These are phyloP conservation scores for Sisyra nigra DNA, from an alignment of 2,888 invertebrate species.

Conservation along the genomic window DNA sequence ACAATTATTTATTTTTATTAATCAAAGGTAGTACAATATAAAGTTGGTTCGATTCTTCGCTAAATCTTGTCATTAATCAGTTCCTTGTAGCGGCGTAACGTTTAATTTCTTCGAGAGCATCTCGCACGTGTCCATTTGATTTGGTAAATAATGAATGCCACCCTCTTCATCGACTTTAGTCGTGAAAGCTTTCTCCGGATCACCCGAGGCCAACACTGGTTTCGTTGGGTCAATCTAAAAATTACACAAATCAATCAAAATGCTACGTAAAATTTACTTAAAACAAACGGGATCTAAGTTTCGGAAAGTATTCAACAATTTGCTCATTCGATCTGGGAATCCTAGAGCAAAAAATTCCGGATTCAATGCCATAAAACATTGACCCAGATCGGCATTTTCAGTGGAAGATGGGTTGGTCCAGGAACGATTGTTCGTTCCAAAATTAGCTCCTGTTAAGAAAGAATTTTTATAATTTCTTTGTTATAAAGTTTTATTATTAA, in stretches of 20 bases:
- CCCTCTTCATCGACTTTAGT: conserved; percentile 48
- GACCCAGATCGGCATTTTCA: conserved; percentile 63
- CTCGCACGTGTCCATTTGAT: conserved; percentile 54
- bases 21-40: too few species aligned
- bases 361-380: conserved; percentile 78
- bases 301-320: conserved; percentile 53
- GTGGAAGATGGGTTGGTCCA: conserved; percentile 55
- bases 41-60: too few species aligned
- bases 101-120: conserved; percentile 39
- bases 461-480: too few species aligned
- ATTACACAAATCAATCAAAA: conserved; percentile 7
- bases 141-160: conserved; percentile 60
- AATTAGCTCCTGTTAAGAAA: conserved; percentile 45
- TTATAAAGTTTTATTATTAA: too few species aligned
- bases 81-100: conserved; percentile 25
- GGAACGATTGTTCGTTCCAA: conserved; percentile 60
- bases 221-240: conserved; percentile 29
- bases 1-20: too few species aligned
- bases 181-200: conserved; percentile 61
- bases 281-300: conserved; percentile 47
- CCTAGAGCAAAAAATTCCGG: conserved; percentile 70
- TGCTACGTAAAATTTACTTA: too few species aligned
- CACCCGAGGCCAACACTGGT: conserved; percentile 71
- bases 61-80: too few species aligned
- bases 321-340: conserved; percentile 56